Percentiles rank a stretch among this genome's conserved stretches.
These are phyloP conservation scores for Pagetopsis macropterus DNA, from an alignment of 2,797 vertebrate genomes.

Conservation along the genomic window DNA sequence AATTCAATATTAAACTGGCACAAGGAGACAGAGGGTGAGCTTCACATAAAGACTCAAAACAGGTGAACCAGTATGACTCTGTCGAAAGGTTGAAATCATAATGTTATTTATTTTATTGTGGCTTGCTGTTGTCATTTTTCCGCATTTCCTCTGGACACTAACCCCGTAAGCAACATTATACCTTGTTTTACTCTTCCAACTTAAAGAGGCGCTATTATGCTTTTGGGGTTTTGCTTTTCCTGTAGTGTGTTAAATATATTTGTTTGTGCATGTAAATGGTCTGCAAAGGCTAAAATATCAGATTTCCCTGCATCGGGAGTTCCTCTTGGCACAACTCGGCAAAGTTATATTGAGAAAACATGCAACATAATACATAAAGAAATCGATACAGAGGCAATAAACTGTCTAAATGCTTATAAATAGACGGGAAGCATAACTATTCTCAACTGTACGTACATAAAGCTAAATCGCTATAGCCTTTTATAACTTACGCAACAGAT, in stretches of 20 bases:
- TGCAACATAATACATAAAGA: constrained; percentile 14
- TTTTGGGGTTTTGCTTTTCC: too few species aligned
- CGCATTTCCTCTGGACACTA: too few species aligned
- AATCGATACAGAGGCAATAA: constrained; percentile 38
- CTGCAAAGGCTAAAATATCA: too few species aligned
- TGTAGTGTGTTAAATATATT: too few species aligned
- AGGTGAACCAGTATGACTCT: not conserved
- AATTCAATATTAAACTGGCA: not conserved
- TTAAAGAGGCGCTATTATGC: too few species aligned
- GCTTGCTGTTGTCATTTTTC: too few species aligned
- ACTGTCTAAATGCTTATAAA: constrained; percentile 12
- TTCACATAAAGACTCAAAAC: constrained; percentile 1
- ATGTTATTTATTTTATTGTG: not conserved
- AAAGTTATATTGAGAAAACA: constrained; percentile 25
- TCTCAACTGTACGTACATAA: not conserved
- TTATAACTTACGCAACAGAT: not conserved
- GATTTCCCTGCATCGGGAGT: too few species aligned
- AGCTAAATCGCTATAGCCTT: not conserved
- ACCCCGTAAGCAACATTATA: too few species aligned
- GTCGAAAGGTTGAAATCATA: not conserved
- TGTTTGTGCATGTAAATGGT: too few species aligned
- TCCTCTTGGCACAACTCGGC: not conserved
- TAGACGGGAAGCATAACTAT: not conserved
- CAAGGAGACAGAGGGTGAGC: not conserved
- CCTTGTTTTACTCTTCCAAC: not conserved